Base-by-base conservation (phyloP, 2,888 invertebrate species). In the Lasius fuliginosus region DNA sequence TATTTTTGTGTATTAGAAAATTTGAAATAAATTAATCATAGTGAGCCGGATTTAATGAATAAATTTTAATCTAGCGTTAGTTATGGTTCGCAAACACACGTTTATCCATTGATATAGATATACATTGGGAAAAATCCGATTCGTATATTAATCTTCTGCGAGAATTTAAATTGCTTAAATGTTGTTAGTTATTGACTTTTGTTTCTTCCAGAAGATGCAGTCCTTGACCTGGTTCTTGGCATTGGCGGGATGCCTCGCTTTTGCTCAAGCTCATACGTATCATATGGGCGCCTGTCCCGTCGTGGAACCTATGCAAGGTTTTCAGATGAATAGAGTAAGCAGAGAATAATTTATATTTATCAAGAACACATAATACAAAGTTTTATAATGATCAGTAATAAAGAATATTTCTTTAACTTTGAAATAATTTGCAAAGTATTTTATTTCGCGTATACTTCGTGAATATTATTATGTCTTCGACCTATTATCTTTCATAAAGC, bases 201-300 rank as follows among this genome's bases (percentile, higher is more conserved):
- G 0, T 69, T 18, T 36, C 11, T 88, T 87, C 65, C 81, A 93
- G 92, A 92, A 90, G 88, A 92, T 89, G 89, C 83, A 81, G 12
- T 75, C 86, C 18, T 46, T 88, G 49, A 56, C 87, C 62, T 88
- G 82, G 62, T 79, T 58, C 49, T 68, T 86, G 40, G 64, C 89
- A 56, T 58, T 93, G 73, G 88, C 87, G 75, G 90, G 89, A 68
- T 87, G 90, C 65, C 81, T 92, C 27, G 89, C 83, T 11, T 56
- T 91, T 6, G 87, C 84, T 36, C 87, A 89, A 8, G 95, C 96
- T 6, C 98, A 98, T 92, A 96, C 97, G 0, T 97, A 98, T 93
- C 97, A 97, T 91, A 95, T 97, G 88, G 98, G 98, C 23, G 95
- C 95, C 18, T 98, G 98, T 92, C 98, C 98, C 0, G 93, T 96